These are phyloP conservation scores for Drosophila subquinaria DNA, from an alignment of 2,888 invertebrate genomes.

Conservation along the genomic window DNA sequence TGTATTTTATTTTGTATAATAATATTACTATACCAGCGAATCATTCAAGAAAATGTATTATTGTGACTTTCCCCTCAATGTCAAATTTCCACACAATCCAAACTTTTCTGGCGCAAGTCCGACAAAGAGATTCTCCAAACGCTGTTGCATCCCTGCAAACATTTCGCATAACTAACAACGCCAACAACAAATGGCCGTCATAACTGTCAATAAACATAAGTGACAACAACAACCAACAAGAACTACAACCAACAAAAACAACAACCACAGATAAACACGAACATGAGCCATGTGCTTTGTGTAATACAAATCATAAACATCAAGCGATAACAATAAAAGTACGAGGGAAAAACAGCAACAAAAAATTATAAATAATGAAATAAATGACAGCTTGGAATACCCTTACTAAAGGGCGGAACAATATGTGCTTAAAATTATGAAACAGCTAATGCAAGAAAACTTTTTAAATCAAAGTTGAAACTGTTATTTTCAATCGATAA, in stretches of 20 bases:
- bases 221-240: conserved; percentile 31
- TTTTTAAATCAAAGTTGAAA: neutral
- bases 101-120: neutral
- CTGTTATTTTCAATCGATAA: neutral
- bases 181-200: conserved; percentile 32
- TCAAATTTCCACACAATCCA: neutral
- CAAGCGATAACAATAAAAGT: conserved; percentile 37
- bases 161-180: conserved; percentile 21
- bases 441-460: neutral
- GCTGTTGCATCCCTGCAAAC: conserved; percentile 22
- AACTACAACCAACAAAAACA: conserved; percentile 22
- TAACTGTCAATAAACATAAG: conserved; percentile 51
- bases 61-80: conserved; percentile 1
- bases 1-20: neutral
- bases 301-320: conserved; percentile 54
- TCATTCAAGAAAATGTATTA: conserved; percentile 1
- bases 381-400: conserved; percentile 6
- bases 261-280: conserved; percentile 6
- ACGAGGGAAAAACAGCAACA: conserved; percentile 5
- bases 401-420: neutral
- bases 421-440: neutral
- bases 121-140: conserved; percentile 7
- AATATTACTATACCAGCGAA: neutral
- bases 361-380: conserved; percentile 1
- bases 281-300: conserved; percentile 42